These are phyloP conservation scores for Oreortyx pictus DNA, from an alignment of 2,797 vertebrate species.

Conservation along the genomic window DNA sequence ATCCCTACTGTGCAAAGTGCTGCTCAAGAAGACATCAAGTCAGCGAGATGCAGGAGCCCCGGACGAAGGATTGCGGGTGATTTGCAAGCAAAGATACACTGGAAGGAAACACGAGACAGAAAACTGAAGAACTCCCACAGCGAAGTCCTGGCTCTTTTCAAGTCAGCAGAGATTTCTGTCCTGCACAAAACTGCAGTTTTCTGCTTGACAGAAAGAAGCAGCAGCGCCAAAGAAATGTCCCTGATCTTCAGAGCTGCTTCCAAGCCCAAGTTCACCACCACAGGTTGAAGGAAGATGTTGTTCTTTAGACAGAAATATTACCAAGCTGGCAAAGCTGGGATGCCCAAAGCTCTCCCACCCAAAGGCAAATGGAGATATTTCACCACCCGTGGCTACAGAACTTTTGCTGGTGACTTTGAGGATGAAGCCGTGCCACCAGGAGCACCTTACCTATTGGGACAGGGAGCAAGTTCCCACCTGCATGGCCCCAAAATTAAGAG, in stretches of 20 bases:
- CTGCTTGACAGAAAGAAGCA: neutral
- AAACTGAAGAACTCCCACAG: neutral
- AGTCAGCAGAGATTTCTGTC: neutral
- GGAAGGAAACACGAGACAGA: neutral
- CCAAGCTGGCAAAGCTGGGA: neutral
- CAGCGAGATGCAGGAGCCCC: neutral
- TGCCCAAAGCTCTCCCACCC: neutral
- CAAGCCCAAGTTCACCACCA: neutral
- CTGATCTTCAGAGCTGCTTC: neutral
- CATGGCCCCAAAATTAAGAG: neutral
- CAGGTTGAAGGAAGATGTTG: neutral
- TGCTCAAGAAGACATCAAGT: conserved; percentile 20
- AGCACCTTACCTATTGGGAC: neutral
- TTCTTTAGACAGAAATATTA: neutral
- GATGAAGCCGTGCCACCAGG: accelerated
- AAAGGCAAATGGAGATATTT: neutral
- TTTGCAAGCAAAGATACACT: conserved; percentile 23
- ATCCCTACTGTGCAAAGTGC: conserved; percentile 37
- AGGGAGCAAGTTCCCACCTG: neutral
- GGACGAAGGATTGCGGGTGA: conserved; percentile 19
- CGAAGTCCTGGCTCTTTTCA: neutral
- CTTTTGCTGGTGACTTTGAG: neutral
- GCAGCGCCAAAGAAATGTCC: neutral
- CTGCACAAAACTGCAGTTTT: neutral
- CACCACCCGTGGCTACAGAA: neutral